Evolutionary conservation across 2,113 vertebrate genomes (phyloP).

Genomic region (Semnopithecus entellus): DNA sequence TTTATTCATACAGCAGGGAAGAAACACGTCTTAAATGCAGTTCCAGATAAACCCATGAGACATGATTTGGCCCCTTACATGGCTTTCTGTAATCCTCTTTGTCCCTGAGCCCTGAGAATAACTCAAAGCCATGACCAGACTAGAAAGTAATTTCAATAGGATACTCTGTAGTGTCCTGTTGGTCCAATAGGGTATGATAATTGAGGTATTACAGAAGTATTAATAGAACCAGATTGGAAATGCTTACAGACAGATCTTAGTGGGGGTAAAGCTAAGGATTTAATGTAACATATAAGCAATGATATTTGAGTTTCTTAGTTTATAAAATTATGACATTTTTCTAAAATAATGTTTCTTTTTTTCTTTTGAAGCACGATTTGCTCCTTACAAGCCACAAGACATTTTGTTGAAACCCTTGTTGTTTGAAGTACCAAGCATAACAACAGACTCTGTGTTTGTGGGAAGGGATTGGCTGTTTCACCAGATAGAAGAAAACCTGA

Average conservation of each 20-base stretch:
- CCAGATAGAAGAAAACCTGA: constrained; percentile 90
- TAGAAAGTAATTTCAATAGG: neutral
- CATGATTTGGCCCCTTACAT: neutral
- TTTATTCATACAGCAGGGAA: neutral
- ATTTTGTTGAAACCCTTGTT: constrained; percentile 97
- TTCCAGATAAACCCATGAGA: neutral
- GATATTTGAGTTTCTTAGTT: neutral
- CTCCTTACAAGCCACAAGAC: constrained; percentile 96
- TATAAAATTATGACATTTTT: constrained; percentile 8
- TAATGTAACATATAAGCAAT: neutral
- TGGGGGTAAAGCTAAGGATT: neutral
- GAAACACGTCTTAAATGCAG: neutral
- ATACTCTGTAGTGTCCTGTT: neutral
- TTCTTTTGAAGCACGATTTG: constrained; percentile 88
- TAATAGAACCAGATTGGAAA: neutral
- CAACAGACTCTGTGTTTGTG: constrained; percentile 97
- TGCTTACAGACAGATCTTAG: neutral
- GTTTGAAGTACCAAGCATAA: constrained; percentile 99
- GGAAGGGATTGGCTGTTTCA: constrained; percentile 98
- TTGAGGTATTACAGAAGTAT: neutral
- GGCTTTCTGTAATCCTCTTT: neutral
- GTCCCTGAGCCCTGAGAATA: neutral
- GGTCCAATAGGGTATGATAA: neutral
- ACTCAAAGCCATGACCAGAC: neutral
- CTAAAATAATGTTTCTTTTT: constrained; percentile 61